Evolutionary conservation across 2,888 invertebrate genomes (phyloP).

Genomic region (Falcaria lacertinaria): DNA sequence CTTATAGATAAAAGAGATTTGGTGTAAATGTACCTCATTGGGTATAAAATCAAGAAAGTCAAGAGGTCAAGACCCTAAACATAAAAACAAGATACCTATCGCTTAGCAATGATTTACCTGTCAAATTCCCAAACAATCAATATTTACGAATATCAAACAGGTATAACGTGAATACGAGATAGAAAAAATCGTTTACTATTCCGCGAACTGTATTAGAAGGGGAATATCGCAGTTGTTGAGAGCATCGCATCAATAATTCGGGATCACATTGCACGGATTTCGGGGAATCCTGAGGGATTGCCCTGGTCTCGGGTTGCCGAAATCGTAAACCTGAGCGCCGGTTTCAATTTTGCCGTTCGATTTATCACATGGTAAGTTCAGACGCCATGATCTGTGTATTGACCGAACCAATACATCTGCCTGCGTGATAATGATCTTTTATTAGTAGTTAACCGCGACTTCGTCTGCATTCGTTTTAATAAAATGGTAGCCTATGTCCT

Average conservation of each 20-base stretch:
- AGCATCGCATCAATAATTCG: conserved; percentile 50
- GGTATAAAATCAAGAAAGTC: too few species aligned
- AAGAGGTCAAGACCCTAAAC: too few species aligned
- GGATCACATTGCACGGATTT: conserved; percentile 34
- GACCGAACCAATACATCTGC: too few species aligned
- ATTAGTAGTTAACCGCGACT: too few species aligned
- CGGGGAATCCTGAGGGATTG: conserved; percentile 26
- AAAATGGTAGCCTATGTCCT: too few species aligned
- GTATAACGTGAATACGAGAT: not conserved
- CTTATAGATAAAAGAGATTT: too few species aligned
- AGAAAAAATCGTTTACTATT: conserved; percentile 1
- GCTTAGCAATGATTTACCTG: too few species aligned
- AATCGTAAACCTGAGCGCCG: conserved; percentile 10
- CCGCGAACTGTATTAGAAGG: conserved; percentile 3
- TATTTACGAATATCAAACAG: not conserved
- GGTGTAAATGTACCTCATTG: too few species aligned
- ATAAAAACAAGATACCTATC: too few species aligned
- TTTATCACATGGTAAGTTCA: conserved; percentile 21
- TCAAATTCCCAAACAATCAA: not conserved
- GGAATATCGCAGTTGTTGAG: conserved; percentile 9
- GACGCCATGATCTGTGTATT: conserved; percentile 7
- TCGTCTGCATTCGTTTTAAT: too few species aligned
- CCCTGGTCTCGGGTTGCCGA: conserved; percentile 26
- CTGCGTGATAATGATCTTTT: too few species aligned
- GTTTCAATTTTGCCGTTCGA: conserved; percentile 27